Base-by-base conservation (phyloP, 2,113 vertebrate species). In the Pachyramphus minor region DNA sequence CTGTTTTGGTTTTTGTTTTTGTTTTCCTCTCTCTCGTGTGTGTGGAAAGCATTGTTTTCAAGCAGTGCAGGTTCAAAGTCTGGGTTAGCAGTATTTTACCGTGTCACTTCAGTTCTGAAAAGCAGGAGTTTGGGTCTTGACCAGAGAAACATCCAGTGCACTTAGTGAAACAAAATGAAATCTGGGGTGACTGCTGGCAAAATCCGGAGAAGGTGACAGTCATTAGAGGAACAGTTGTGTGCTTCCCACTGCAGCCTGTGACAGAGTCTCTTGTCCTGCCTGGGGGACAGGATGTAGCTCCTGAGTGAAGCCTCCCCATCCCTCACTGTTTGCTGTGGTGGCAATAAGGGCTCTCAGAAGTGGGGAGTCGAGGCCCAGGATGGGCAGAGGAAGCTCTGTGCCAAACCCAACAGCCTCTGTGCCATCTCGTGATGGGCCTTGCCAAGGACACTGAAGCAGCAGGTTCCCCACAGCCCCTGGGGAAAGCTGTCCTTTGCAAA, bases 81-180 rank as follows among this genome's bases (percentile, higher is more conserved):
- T 97, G 97, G 95, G 92, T 97, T 97, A 97, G 94, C 97, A 97
- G 97, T 97, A 97, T 97, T 97, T 95, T 96, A 95, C 95, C 62
- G 37, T 90, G 97, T 97, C 5, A 31, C 93, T 97, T 96, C 96
- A 96, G 93, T 97, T 96, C 92, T 91, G 91, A 91, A 96, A 96
- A 92, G 91, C 96, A 95, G 96, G 97, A 97, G 72, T 95, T 71
- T 96, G 87, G 87, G 96, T 78, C 94, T 94, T 92, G 71, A 68
- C 78, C 88, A 73, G 73, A 89, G 96, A 96, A 97, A 97, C 94
- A 95, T 95, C 93, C 95, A 95, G 95, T 2, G 83, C 50, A 35
- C 52, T 75, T 58, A 64, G n/a, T 41, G 52, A 90, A 94, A 85
- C 81, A 76, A 79, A 94, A 60, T 14, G 0, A 77, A 62, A 80